Evolutionary conservation across 2,888 invertebrate species (phyloP), one percentile per base, ranked within the genome.

Genomic region (Crocallis elinguaria): DNA sequence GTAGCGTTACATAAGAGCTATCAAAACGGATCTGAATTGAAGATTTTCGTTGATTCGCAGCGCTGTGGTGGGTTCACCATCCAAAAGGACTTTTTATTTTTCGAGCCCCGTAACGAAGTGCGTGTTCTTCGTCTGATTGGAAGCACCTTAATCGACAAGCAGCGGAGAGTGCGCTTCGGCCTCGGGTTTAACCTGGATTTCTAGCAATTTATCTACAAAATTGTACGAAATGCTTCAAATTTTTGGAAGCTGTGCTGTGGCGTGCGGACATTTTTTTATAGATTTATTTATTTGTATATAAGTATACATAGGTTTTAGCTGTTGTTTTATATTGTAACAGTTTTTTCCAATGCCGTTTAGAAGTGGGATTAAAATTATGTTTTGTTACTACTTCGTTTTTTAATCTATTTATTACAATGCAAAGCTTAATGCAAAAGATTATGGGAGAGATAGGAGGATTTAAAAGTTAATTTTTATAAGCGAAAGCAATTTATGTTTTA

Each of bases 241-340:
- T 11, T 8, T 6, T 3, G 25, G n/a, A 35, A 13, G 19, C 30
- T 38, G 25, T 46, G 57, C 63, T 69, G 58, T 50, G 50, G 57
- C 54, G 56, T 49, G 55, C 52, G 56, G 55, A 52, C 55, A 54
- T 60, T 60, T 74, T 84, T 86, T 87, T 87, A 72, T 89, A 88
- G 78, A 77, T 73, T 69, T 88, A 84, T 87, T 80, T 77, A 57
- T 88, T 89, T 90, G 85, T 90, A 87, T 82, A 83, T 90, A 90
- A 90, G 90, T 90, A 89, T 90, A 90, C 90, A 90, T 90, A 89
- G 81, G 76, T 89, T 90, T 89, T 88, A 89, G 82, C 79, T 83
- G 84, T 70, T 74, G 74, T 71, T 88, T 88, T 89, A 82, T 76
- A 69, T 76, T 82, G 73, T 72, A 75, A 73, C 69, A 62, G 62